Evolutionary conservation across 2,797 vertebrate genomes (phyloP).

Genomic region (Betta splendens): DNA sequence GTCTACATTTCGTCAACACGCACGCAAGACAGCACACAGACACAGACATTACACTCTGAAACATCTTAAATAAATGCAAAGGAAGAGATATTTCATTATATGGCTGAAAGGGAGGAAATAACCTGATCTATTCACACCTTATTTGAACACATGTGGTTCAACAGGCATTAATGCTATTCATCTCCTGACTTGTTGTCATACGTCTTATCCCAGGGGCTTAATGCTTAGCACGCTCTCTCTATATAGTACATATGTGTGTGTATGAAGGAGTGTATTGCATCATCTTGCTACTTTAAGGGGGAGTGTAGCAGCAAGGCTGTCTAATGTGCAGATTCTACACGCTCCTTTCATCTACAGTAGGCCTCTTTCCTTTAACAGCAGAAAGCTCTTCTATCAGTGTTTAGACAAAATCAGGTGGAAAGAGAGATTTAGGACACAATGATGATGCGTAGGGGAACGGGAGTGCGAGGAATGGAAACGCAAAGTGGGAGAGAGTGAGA

Average conservation of each 20-base stretch:
- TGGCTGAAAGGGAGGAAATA: slow-evolving; percentile 47
- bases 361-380: slow-evolving; percentile 47
- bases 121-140: slow-evolving; percentile 53
- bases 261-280: slow-evolving; percentile 52
- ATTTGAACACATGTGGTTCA: slow-evolving; percentile 64
- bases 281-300: slow-evolving; percentile 57
- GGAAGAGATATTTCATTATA: slow-evolving; percentile 43
- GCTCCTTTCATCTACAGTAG: slow-evolving; percentile 59
- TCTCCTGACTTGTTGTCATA: slow-evolving; percentile 52
- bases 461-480: slow-evolving; percentile 45
- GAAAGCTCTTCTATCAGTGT: slow-evolving; percentile 63
- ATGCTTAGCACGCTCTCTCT: slow-evolving; percentile 44
- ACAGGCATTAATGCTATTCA: slow-evolving; percentile 68
- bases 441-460: slow-evolving; percentile 36
- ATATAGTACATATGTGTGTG: slow-evolving; percentile 26
- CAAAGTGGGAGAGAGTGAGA: neutral
- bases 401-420: slow-evolving; percentile 71
- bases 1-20: neutral
- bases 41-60: slow-evolving; percentile 9
- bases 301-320: slow-evolving; percentile 55
- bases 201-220: slow-evolving; percentile 67
- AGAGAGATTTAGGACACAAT: slow-evolving; percentile 69
- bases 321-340: slow-evolving; percentile 60
- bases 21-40: slow-evolving; percentile 15
- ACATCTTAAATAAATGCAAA: slow-evolving; percentile 21